Evolutionary conservation across 2,113 vertebrate genomes (phyloP).

Genomic region (Prunella fulvescens): DNA sequence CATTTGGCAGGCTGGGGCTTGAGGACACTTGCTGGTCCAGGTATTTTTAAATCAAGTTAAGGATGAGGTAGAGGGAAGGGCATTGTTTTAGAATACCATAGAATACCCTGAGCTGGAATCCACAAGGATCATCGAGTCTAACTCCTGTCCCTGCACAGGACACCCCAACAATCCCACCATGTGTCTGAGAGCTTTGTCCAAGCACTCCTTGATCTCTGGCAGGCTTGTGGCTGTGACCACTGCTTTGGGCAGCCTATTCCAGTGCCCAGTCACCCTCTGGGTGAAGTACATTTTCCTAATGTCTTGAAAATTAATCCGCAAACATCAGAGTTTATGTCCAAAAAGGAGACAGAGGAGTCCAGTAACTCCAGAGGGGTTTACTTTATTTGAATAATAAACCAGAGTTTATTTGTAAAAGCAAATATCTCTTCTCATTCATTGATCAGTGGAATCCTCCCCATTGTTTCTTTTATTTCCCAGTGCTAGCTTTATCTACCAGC

Average conservation of each 20-base stretch:
- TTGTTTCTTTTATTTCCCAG: too few relatives aligned
- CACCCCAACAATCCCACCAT: neutral
- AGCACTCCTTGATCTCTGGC: neutral
- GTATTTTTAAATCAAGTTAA: neutral
- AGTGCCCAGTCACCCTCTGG: neutral
- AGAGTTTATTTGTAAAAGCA: too few relatives aligned
- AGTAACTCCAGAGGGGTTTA: too few relatives aligned
- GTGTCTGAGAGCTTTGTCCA: neutral
- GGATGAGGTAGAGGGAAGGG: neutral
- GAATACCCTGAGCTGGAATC: neutral
- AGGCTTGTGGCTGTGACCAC: neutral
- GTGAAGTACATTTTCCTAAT: neutral
- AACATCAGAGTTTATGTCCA: too few relatives aligned
- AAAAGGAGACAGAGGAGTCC: too few relatives aligned
- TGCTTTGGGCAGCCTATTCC: neutral
- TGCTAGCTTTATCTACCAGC: too few relatives aligned
- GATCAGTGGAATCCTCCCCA: too few relatives aligned
- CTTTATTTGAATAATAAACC: too few relatives aligned
- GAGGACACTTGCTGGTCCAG: neutral
- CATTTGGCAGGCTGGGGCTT: neutral
- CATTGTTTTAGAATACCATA: neutral
- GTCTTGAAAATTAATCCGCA: too few relatives aligned
- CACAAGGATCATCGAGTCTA: neutral
- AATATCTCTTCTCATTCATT: too few relatives aligned
- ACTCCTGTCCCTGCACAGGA: neutral